Conservation (phyloP, 2,888 invertebrate genomes). For the Acleris cristana region DNA sequence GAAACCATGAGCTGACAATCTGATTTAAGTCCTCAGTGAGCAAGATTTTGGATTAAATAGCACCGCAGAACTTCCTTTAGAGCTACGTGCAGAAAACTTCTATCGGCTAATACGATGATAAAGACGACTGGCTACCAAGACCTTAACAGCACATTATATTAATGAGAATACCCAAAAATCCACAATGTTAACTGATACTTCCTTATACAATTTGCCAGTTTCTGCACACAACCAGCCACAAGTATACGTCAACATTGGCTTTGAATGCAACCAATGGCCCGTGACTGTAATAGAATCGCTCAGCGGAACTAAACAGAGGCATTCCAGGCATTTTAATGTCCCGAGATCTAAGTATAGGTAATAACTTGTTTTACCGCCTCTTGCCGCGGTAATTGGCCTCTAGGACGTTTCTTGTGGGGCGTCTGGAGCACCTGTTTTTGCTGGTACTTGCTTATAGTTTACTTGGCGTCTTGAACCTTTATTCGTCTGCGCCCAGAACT, state of each 20-base stretch:
- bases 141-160: too few relatives aligned
- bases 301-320: slow-evolving; percentile 40
- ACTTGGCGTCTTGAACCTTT: not conserved
- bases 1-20: too few relatives aligned
- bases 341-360: slow-evolving; percentile 24
- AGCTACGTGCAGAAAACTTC: too few relatives aligned
- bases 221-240: not conserved
- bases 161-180: too few relatives aligned
- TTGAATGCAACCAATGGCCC: slow-evolving; percentile 66
- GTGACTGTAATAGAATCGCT: slow-evolving; percentile 49
- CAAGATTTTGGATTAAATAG: too few relatives aligned
- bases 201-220: slow-evolving; percentile 26
- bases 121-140: too few relatives aligned
- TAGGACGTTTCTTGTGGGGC: slow-evolving; percentile 21
- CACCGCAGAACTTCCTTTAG: too few relatives aligned
- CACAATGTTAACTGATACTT: not conserved
- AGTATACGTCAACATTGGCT: slow-evolving; percentile 47
- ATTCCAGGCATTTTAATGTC: slow-evolving; percentile 24
- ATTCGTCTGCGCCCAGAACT: too few relatives aligned
- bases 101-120: too few relatives aligned
- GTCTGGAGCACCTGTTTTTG: slow-evolving; percentile 9
- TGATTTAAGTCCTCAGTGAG: too few relatives aligned
- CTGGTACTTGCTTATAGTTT: not conserved
- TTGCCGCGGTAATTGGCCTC: slow-evolving; percentile 24
- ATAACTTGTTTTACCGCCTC: slow-evolving; percentile 23